Evolutionary conservation across 1,140 invertebrate species (phyloP).

Genomic region (Chymomyza costata): DNA sequence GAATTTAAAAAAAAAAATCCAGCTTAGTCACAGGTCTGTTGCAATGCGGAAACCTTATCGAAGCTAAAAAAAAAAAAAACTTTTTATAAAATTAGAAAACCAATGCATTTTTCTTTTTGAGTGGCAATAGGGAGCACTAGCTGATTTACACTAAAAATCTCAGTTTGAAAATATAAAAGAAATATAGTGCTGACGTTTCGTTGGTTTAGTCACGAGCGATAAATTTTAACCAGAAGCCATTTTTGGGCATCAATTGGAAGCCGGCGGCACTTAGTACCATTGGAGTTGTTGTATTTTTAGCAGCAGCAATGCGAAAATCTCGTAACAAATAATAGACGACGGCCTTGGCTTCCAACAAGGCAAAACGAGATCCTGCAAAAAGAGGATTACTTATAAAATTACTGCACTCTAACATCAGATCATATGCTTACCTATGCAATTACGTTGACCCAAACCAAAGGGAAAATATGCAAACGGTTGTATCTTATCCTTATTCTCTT

Average conservation of each 20-base stretch:
- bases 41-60: no score
- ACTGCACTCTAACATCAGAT: no score
- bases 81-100: not conserved
- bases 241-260: conserved; percentile 51
- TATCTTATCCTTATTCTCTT: conserved; percentile 77
- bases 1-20: no score
- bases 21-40: no score
- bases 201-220: conserved; percentile 27
- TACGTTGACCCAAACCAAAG: conserved; percentile 80
- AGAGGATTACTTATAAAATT: not conserved
- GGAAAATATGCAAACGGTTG: conserved; percentile 78
- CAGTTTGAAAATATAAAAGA: not conserved
- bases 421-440: conserved; percentile 77
- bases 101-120: not conserved
- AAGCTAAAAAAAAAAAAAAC: no score
- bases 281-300: conserved; percentile 66
- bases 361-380: conserved; percentile 75
- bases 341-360: conserved; percentile 76
- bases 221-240: conserved; percentile 64
- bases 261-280: conserved; percentile 35
- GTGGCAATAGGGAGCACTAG: conserved; percentile 2
- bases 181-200: conserved; percentile 1
- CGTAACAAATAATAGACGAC: conserved; percentile 62
- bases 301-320: conserved; percentile 55
- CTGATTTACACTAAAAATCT: not conserved